A percentile compares a stretch with the other conserved stretches of the same genome.
Conservation (phyloP, 2,888 invertebrate genomes). For the Parnassius orleans region DNA sequence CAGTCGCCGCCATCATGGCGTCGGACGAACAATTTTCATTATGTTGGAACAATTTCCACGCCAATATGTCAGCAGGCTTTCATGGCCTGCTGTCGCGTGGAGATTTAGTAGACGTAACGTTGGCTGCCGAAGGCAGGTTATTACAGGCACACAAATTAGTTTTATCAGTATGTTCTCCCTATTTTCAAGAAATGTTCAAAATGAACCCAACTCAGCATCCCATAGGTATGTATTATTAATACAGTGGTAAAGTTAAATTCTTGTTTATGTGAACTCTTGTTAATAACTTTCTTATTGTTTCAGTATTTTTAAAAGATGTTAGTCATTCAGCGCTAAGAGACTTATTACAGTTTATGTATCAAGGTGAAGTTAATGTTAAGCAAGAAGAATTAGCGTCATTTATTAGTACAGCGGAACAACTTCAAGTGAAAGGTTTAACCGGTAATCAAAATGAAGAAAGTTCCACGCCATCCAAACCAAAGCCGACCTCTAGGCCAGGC, state of each 20-base stretch:
- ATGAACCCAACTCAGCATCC: constrained; percentile 86
- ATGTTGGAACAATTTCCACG: constrained; percentile 89
- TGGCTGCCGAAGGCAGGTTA: constrained; percentile 86
- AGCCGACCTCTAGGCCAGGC: constrained; percentile 82
- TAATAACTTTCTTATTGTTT: constrained; percentile 49
- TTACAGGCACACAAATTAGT: constrained; percentile 87
- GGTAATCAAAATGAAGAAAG: constrained; percentile 82
- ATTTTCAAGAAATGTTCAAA: constrained; percentile 87
- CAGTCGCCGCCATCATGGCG: constrained; percentile 83
- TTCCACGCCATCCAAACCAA: constrained; percentile 81
- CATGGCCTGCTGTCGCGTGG: constrained; percentile 86
- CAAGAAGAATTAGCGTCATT: constrained; percentile 86
- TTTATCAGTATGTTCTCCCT: constrained; percentile 86
- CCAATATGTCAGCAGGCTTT: constrained; percentile 86
- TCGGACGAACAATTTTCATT: constrained; percentile 87
- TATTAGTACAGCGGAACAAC: constrained; percentile 86
- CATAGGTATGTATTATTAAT: constrained; percentile 74
- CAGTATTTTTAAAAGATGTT: constrained; percentile 86
- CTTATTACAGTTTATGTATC: constrained; percentile 87
- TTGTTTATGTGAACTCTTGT: constrained; percentile 16
- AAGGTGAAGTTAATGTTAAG: constrained; percentile 86
- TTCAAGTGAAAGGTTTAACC: constrained; percentile 87
- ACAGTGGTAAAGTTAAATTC: not conserved
- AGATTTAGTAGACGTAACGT: constrained; percentile 85
- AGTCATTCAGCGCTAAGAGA: constrained; percentile 85